Evolutionary conservation across 1,140 invertebrate species (phyloP).

Genomic region (Geopemphigus sp.): DNA sequence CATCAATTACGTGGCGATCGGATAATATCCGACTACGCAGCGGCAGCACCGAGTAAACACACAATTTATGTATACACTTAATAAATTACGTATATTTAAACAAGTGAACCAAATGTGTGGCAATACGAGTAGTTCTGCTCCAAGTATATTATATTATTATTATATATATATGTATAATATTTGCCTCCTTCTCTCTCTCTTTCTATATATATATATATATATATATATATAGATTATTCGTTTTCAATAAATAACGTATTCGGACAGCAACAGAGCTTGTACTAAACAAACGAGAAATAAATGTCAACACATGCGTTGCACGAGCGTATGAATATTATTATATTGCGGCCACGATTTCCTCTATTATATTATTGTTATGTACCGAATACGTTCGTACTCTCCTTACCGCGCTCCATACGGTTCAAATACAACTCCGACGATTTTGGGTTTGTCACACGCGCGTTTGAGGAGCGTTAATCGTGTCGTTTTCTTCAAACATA

Average conservation of each 20-base stretch:
- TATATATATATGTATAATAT: no score
- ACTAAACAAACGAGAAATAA: slow-evolving; percentile 35
- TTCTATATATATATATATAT: no score
- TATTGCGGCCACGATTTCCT: slow-evolving; percentile 1
- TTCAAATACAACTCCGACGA: no score
- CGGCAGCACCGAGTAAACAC: background rate
- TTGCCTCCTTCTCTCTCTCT: no score
- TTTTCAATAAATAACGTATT: slow-evolving; percentile 27
- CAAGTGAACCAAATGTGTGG: background rate
- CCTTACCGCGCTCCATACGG: no score
- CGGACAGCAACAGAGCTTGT: background rate
- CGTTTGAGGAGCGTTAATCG: no score
- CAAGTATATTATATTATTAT: background rate
- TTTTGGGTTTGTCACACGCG: no score
- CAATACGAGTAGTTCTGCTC: slow-evolving; percentile 23
- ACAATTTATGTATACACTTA: background rate
- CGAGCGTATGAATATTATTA: slow-evolving; percentile 18
- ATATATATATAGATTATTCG: background rate
- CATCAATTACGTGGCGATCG: slow-evolving; percentile 14
- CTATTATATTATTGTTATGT: background rate
- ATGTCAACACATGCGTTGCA: slow-evolving; percentile 17
- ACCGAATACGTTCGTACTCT: no score
- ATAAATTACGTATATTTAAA: background rate
- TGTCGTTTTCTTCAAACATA: no score
- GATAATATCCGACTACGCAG: background rate